These are phyloP conservation scores for Anolis apletophallus DNA, from an alignment of 2,797 vertebrate species.

Conservation along the genomic window DNA sequence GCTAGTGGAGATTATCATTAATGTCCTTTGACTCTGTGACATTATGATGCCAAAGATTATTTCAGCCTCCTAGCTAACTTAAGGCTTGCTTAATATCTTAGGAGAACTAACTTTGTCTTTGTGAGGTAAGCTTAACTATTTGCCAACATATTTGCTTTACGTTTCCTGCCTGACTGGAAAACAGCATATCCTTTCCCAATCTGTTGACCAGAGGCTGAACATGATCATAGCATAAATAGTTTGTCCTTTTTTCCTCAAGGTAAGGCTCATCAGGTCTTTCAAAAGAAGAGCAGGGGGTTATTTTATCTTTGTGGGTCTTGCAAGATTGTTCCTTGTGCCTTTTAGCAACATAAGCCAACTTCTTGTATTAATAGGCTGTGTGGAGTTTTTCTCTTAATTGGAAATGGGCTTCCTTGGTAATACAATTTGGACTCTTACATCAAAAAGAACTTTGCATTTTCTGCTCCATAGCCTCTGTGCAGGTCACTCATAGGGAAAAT, in stretches of 20 bases:
- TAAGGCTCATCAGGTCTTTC: constrained; percentile 55
- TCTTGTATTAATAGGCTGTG: background rate
- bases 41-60: constrained; percentile 44
- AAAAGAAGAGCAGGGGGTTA: constrained; percentile 38
- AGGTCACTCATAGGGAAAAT: background rate
- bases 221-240: background rate
- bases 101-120: constrained; percentile 41
- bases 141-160: constrained; percentile 40
- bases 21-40: constrained; percentile 25
- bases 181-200: constrained; percentile 38
- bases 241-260: constrained; percentile 40
- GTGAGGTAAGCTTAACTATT: constrained; percentile 6
- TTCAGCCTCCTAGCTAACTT: constrained; percentile 34
- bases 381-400: background rate
- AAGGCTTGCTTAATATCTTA: constrained; percentile 29
- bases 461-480: background rate
- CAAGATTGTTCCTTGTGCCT: constrained; percentile 16
- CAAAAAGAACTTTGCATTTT: background rate
- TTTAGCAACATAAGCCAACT: constrained; percentile 16
- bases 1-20: constrained; percentile 40
- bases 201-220: constrained; percentile 6
- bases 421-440: background rate
- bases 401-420: background rate
- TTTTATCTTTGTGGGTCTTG: constrained; percentile 27
- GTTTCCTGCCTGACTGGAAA: constrained; percentile 38